Conservation (phyloP, 2,888 invertebrate species). For the Ceriagrion tenellum region DNA sequence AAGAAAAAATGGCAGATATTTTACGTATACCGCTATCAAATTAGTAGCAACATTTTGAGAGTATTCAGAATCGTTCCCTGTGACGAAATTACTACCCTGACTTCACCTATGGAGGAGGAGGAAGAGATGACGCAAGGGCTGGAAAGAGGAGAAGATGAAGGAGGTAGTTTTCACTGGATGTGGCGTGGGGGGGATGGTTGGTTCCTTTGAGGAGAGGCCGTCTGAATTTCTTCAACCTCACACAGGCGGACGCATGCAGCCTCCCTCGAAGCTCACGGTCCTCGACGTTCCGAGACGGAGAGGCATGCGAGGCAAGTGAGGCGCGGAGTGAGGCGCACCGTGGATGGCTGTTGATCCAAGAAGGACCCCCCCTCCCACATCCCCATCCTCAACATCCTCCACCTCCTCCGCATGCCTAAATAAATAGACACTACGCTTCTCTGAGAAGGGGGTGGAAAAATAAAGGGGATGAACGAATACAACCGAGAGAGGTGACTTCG, state of each 20-base stretch:
- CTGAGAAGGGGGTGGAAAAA: neutral
- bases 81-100: too few species aligned
- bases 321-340: neutral
- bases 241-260: neutral
- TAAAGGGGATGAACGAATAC: neutral
- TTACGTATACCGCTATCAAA: too few species aligned
- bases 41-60: too few species aligned
- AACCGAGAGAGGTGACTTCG: neutral
- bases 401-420: conserved; percentile 46
- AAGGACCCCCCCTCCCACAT: neutral
- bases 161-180: neutral
- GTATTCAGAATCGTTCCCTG: too few species aligned
- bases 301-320: conserved; percentile 27
- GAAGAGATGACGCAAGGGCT: neutral
- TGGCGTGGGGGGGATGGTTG: neutral
- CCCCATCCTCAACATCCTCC: neutral
- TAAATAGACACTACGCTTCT: conserved; percentile 49
- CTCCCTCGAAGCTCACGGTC: neutral
- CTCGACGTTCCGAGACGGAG: neutral
- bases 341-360: neutral
- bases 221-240: too few species aligned
- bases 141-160: neutral
- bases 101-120: neutral
- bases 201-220: too few species aligned
- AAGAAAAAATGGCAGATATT: too few species aligned